Conservation (phyloP, 2,888 invertebrate genomes). For the Caenorhabditis zanzibari region DNA sequence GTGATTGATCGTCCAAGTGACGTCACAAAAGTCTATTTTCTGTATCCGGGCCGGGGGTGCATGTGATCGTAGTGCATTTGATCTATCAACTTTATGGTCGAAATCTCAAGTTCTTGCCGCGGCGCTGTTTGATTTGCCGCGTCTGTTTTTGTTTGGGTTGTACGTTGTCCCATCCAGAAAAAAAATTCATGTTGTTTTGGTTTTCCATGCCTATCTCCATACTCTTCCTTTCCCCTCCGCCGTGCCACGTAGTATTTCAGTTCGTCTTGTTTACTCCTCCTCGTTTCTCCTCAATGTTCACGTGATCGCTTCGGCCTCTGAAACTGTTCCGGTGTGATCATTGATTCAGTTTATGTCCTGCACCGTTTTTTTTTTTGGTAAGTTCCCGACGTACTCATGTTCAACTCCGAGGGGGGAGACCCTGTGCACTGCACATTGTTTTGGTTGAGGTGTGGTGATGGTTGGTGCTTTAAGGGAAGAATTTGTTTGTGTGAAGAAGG, state of each 20-base stretch:
- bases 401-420: not conserved
- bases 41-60: constrained; percentile 20
- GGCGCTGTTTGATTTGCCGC: not conserved
- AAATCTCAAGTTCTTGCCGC: not conserved
- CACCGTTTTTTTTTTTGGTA: constrained; percentile 2
- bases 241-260: constrained; percentile 2
- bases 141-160: not conserved
- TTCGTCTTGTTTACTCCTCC: constrained; percentile 25
- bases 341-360: constrained; percentile 7
- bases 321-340: constrained; percentile 55
- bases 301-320: constrained; percentile 33
- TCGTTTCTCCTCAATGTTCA: constrained; percentile 33
- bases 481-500: constrained; percentile 11
- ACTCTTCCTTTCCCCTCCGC: constrained; percentile 4
- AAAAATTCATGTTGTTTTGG: constrained; percentile 49
- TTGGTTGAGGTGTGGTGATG: constrained; percentile 6
- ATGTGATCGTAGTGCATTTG: constrained; percentile 50
- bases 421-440: constrained; percentile 19
- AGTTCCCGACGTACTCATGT: constrained; percentile 47
- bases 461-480: constrained; percentile 22
- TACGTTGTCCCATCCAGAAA: constrained; percentile 44
- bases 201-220: constrained; percentile 16
- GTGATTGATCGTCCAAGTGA: constrained; percentile 37
- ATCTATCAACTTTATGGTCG: constrained; percentile 36
- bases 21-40: constrained; percentile 22